Base-by-base conservation (phyloP, 92 coral and sea anemone species). In the Diadumene lineata region DNA sequence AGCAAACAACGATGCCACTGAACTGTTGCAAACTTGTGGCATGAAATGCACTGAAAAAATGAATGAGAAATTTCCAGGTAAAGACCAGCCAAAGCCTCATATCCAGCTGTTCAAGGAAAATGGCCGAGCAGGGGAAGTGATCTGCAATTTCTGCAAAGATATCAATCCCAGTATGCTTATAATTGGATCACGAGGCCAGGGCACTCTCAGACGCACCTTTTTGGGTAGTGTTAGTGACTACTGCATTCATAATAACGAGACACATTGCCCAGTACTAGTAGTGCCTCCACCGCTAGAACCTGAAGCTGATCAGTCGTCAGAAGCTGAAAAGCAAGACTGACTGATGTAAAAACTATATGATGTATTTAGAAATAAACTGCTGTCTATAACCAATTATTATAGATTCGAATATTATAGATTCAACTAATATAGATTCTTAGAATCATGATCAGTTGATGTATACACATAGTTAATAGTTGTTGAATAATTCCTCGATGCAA, bases 221-320 rank as follows among this genome's bases (percentile, higher is more conserved):
- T 69, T 90, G 28, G 97, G 97, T 18, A 90, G 97, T 57, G 88
- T 82, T 43, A 90, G 97, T 74, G 97, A 90, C 79, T 90, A 87
- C 69, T 79, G 86, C 26, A 86, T 90, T 23, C 97, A 90, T 64
- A 89, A 90, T 56, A 66, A 38, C 13, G 48, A 4, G 48, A 38
- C 83, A 65, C 82, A 84, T 43, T 58, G 72, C 53, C 90, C 97
- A 1, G 84, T 90, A 7, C 85, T 70, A 11, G 80, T 90, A 58
- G 82, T 90, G 22, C 84, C 87, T 50, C 94, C 94, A 51, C 84
- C 88, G 2, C 8, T 38, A 38, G 48, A 38, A 38, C 48, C 6
- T 13, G 13, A 38, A 4, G 48, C n/a, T n/a, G n/a, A n/a, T 50
- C 94, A 91, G 43, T 81, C 88, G 2, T 10, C 13, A 38, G 48